A percentile compares a stretch with the other conserved stretches of the same genome.
Conservation (phyloP, 2,113 vertebrate species). For the Mesoclemmys tuberculata region DNA sequence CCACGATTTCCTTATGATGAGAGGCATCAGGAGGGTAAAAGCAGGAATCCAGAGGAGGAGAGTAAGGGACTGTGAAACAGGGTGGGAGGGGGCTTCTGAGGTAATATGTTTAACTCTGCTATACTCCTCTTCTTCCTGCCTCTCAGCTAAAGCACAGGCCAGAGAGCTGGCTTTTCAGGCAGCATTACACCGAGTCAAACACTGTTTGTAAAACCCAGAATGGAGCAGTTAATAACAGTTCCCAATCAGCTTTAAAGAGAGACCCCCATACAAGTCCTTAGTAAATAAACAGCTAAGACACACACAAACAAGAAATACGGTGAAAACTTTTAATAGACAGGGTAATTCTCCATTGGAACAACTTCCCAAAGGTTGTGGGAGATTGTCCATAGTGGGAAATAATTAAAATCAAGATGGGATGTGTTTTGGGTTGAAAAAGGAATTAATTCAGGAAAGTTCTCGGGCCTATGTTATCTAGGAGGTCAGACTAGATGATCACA, state of each 20-base stretch:
- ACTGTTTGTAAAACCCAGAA: background rate
- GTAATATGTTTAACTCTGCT: too few relatives aligned
- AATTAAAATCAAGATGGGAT: background rate
- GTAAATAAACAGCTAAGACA: background rate
- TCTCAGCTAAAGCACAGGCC: background rate
- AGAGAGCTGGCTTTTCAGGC: background rate
- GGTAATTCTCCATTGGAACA: background rate
- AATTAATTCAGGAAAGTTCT: background rate
- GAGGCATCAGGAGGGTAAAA: background rate
- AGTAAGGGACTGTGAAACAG: background rate
- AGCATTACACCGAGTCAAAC: background rate
- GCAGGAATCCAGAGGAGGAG: background rate
- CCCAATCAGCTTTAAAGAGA: background rate
- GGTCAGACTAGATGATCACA: background rate
- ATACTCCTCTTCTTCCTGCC: background rate
- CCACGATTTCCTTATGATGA: background rate
- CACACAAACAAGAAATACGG: background rate
- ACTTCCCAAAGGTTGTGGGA: background rate
- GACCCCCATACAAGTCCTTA: background rate
- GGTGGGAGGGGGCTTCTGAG: background rate
- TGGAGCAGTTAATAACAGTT: background rate
- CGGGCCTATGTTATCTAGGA: background rate
- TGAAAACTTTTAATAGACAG: background rate
- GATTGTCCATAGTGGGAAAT: background rate
- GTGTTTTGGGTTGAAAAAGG: background rate